Percentiles rank a stretch among this genome's conserved stretches.
Conservation (phyloP, 1,140 invertebrate genomes). For the Manduca sexta region DNA sequence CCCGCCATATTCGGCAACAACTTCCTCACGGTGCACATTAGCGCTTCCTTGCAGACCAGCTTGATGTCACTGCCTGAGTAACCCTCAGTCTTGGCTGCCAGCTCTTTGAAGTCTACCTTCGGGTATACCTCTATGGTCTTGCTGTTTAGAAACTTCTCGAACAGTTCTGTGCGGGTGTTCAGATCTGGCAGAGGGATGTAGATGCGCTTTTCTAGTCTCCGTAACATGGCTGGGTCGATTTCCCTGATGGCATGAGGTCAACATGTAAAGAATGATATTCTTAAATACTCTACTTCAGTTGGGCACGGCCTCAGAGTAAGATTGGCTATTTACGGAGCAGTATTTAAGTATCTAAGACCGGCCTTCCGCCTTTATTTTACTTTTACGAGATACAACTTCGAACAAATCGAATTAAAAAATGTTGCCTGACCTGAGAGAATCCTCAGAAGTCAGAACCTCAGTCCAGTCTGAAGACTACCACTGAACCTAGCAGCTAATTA, state of each 20-base stretch:
- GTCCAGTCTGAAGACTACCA: too few species aligned
- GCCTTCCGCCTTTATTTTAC: too few species aligned
- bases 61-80: conserved; percentile 94
- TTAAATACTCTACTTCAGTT: too few species aligned
- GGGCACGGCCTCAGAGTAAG: too few species aligned
- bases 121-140: conserved; percentile 46
- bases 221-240: conserved; percentile 89
- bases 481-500: too few species aligned
- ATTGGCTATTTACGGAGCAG: too few species aligned
- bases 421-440: too few species aligned
- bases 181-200: conserved; percentile 84
- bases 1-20: conserved; percentile 38
- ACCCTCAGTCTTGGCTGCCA: conserved; percentile 79
- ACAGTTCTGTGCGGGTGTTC: conserved; percentile 78
- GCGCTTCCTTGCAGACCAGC: conserved; percentile 90
- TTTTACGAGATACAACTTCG: too few species aligned
- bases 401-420: too few species aligned
- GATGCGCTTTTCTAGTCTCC: conserved; percentile 92
- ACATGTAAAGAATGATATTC: too few species aligned
- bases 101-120: conserved; percentile 62
- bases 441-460: too few species aligned
- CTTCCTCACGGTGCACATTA: conserved; percentile 74
- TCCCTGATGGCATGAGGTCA: conserved; percentile 76
- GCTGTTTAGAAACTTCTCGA: conserved; percentile 75
- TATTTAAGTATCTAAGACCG: too few species aligned